Evolutionary conservation across 2,113 vertebrate species (phyloP).

Genomic region (Xenopus tropicalis): UCB_Xtro_10.0 CM004445.2:97945001-97945500

Average conservation of each 20-base stretch:
- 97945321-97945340: constrained; percentile 27
- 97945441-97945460: constrained; percentile 24
- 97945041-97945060: constrained; percentile 61
- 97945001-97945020: background rate
- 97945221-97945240: constrained; percentile 31
- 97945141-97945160: constrained; percentile 34
- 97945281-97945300: constrained; percentile 36
- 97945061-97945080: constrained; percentile 48
- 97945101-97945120: constrained; percentile 51
- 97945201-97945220: constrained; percentile 55
- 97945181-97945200: constrained; percentile 39
- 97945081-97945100: constrained; percentile 55
- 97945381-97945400: constrained; percentile 41
- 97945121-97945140: constrained; percentile 41
- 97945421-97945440: constrained; percentile 37
- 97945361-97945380: constrained; percentile 46
- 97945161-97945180: constrained; percentile 20
- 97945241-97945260: constrained; percentile 41
- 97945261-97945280: constrained; percentile 19
- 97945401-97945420: constrained; percentile 36
- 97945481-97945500: background rate
- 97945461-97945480: constrained; percentile 13
- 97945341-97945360: constrained; percentile 46
- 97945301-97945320: constrained; percentile 42
- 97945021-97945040: background rate